Conservation (phyloP, 2,113 vertebrate genomes). For the Helogale parvula region DNA sequence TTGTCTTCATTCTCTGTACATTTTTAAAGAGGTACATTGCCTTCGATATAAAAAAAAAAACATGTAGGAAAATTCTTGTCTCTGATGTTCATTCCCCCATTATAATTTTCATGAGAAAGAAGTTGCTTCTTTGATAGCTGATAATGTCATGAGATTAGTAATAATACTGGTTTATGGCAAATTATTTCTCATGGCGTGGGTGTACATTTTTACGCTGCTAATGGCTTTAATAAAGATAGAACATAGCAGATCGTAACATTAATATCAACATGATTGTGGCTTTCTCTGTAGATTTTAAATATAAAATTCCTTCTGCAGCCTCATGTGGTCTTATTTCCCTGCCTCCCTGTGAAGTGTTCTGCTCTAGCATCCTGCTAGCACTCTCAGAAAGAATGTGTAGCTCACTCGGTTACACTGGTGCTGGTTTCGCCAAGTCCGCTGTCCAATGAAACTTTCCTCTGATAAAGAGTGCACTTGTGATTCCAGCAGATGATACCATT, state of each 20-base stretch:
- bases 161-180: background rate
- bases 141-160: background rate
- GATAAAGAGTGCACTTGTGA: background rate
- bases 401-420: background rate
- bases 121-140: background rate
- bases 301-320: background rate
- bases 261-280: background rate
- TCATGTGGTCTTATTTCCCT: background rate
- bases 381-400: background rate
- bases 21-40: background rate
- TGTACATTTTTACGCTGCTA: background rate
- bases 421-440: background rate
- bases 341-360: background rate
- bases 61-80: background rate
- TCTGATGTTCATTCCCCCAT: background rate
- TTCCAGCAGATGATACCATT: background rate
- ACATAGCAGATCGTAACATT: background rate
- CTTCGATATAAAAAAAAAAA: background rate
- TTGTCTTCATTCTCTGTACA: background rate
- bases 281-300: background rate
- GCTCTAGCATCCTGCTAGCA: background rate
- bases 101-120: conserved; percentile 6
- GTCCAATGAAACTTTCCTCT: background rate
- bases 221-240: background rate
- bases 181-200: background rate